These are phyloP conservation scores for Pseudococcus longispinus DNA, from an alignment of 2,888 invertebrate species.

Conservation along the genomic window DNA sequence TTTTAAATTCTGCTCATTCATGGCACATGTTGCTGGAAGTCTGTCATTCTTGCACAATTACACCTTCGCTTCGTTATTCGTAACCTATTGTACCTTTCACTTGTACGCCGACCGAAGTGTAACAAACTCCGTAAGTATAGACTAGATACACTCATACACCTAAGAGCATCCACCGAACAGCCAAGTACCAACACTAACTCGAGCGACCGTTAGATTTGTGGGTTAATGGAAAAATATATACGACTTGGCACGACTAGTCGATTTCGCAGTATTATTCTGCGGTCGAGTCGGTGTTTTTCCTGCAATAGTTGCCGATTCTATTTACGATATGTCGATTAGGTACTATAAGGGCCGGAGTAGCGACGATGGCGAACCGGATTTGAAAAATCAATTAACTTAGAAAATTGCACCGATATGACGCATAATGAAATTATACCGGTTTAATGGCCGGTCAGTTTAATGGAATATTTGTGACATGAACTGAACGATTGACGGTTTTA, in stretches of 20 bases:
- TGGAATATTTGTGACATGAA: constrained; percentile 10
- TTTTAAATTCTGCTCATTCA: constrained; percentile 18
- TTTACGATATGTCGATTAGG: background rate
- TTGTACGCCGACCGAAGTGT: background rate
- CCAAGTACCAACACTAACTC: no score
- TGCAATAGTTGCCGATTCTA: background rate
- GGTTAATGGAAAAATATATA: background rate
- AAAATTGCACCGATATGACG: constrained; percentile 8
- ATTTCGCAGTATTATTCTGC: background rate
- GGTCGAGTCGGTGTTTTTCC: background rate
- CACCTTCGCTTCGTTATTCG: background rate
- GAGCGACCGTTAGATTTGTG: background rate
- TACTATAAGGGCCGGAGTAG: background rate
- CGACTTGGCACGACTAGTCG: background rate
- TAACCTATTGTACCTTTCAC: constrained; percentile 33
- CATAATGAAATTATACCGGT: constrained; percentile 32
- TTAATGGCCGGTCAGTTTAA: constrained; percentile 7
- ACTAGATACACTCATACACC: background rate
- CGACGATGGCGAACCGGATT: background rate
- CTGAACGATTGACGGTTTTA: background rate
- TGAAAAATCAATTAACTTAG: constrained; percentile 17
- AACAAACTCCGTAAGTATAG: background rate
- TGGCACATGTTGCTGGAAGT: constrained; percentile 3
- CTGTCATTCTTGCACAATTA: constrained; percentile 31
- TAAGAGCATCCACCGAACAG: background rate